Base-by-base conservation (phyloP, 2,113 vertebrate species). In the Sinocyclocheilus anophthalmus region DNA sequence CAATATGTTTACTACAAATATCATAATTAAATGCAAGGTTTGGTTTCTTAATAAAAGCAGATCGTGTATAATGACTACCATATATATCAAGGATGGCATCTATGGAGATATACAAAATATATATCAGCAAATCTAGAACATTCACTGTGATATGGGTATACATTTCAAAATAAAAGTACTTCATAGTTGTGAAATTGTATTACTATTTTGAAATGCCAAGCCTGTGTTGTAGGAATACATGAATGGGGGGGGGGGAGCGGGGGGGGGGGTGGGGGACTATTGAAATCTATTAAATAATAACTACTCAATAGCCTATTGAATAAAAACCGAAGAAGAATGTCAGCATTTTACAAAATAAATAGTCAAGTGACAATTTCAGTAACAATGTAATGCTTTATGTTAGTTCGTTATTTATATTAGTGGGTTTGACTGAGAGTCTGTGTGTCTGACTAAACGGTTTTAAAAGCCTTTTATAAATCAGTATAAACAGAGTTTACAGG, bases 121-220 rank as follows among this genome's bases (percentile, higher is more conserved):
- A 24, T 77, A 42, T 55, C 14, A 0, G n/a, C 45, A 39, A 70
- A 39, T 53, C 30, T 24, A 78, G 45, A 70, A 33, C 30, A 33
- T 39, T n/a, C 20, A 26, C 12, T 55, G 30, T 33, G 1, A 20
- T n/a, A 13, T 69, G 20, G 1, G 8, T 22, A 33, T 39, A 70
- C 0, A 39, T 53, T 85, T 79, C 84, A 85, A 81, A 85, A 73
- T 81, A 85, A 26, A 81, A 73, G 84, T 76, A 3, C 4, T n/a
- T 42, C 4, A 39, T n/a, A n/a, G 22, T 45, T 45, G 2, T 13
- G 20, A n/a, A 42, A n/a, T 73, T 30, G 3, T n/a, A 59, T 22
- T n/a, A 59, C 20, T 59, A 59, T 59, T 59, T n/a, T 10, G 57
- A n/a, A 3, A 61, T n/a, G 18, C 6, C 55, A 59, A 61, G 2